Conservation (phyloP, 2,888 invertebrate species). For the Proisotoma minuta region DNA sequence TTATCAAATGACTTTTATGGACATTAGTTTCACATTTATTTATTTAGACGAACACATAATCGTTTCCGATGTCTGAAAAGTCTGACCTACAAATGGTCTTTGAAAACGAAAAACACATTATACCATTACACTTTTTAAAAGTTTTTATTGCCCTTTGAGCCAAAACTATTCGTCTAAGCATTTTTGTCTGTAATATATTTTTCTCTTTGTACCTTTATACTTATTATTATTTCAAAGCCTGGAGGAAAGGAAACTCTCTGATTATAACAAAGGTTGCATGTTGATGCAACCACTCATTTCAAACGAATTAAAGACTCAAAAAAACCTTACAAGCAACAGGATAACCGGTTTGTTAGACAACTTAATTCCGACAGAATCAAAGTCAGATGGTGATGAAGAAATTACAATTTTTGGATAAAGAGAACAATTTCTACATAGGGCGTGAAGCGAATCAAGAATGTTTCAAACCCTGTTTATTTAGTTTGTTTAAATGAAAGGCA, state of each 20-base stretch:
- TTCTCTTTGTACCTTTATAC: too few relatives aligned
- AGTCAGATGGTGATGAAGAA: background rate
- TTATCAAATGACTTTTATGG: constrained; percentile 19
- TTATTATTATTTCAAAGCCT: background rate
- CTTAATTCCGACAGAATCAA: background rate
- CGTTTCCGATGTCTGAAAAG: background rate
- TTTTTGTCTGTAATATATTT: too few relatives aligned
- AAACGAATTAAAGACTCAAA: background rate
- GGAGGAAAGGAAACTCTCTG: background rate
- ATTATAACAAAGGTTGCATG: background rate
- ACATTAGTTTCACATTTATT: constrained; percentile 22
- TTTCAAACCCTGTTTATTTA: too few relatives aligned
- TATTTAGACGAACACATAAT: constrained; percentile 17
- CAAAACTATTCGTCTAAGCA: too few relatives aligned
- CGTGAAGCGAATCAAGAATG: background rate
- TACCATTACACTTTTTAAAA: too few relatives aligned
- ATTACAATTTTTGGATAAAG: background rate
- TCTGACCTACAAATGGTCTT: too few relatives aligned
- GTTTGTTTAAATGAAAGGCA: too few relatives aligned
- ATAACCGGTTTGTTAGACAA: too few relatives aligned
- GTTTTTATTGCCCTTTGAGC: too few relatives aligned
- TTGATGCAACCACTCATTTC: background rate
- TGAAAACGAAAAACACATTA: too few relatives aligned
- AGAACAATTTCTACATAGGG: too few relatives aligned
- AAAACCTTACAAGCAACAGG: background rate